A percentile compares a stretch with the other conserved stretches of the same genome.
Evolutionary conservation across 2,797 vertebrate species (phyloP).

Genomic region (Acrossocheilus wenchowensis): DNA sequence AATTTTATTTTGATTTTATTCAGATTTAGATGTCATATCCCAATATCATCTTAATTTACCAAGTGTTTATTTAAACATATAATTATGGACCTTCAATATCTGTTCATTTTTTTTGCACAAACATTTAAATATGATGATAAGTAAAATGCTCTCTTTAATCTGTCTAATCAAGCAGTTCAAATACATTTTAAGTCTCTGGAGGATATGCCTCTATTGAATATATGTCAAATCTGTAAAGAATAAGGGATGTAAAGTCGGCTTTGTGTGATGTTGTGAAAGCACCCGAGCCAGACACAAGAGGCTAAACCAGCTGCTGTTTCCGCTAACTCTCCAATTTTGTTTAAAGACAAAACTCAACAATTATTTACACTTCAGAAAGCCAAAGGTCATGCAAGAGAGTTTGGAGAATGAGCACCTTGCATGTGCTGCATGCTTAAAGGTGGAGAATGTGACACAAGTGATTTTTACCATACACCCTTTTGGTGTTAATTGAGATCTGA

Average conservation of each 20-base stretch:
- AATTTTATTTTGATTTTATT: neutral
- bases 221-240: neutral
- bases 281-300: constrained; percentile 60
- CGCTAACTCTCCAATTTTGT: constrained; percentile 56
- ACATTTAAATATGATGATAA: neutral
- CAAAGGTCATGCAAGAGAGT: constrained; percentile 63
- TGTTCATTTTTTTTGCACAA: neutral
- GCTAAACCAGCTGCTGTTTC: constrained; percentile 62
- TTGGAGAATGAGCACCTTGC: constrained; percentile 68
- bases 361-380: constrained; percentile 67
- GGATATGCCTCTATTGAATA: neutral
- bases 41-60: neutral
- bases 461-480: constrained; percentile 71
- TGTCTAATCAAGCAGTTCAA: neutral
- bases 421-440: constrained; percentile 57
- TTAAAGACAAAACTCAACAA: constrained; percentile 65
- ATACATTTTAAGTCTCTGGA: neutral
- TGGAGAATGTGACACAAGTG: constrained; percentile 69
- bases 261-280: constrained; percentile 49
- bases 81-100: neutral
- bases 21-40: neutral
- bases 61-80: neutral
- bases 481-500: constrained; percentile 67
- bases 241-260: constrained; percentile 33
- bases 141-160: neutral